Evolutionary conservation across 1,140 invertebrate species (phyloP).

Genomic region (Heliconius nattereri): DNA sequence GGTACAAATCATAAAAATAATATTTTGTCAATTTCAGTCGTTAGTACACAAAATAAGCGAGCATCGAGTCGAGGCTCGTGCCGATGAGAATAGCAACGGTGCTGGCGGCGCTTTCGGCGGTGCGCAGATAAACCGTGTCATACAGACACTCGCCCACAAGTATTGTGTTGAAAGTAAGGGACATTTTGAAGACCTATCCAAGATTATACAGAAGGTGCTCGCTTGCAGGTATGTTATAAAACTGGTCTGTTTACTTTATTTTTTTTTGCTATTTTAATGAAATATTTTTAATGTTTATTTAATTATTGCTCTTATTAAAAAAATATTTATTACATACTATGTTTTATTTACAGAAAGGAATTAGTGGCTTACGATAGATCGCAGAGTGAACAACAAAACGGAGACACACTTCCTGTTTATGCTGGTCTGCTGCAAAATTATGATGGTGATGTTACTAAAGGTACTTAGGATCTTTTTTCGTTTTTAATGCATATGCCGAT

Average conservation of each 20-base stretch:
- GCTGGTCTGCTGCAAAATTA: slow-evolving; percentile 73
- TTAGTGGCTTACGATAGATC: slow-evolving; percentile 95
- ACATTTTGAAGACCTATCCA: slow-evolving; percentile 97
- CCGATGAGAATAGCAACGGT: slow-evolving; percentile 82
- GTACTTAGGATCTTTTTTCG: slow-evolving; percentile 41
- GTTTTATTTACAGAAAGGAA: slow-evolving; percentile 84
- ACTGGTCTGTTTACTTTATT: neutral
- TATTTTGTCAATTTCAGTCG: slow-evolving; percentile 61
- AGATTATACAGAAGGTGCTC: slow-evolving; percentile 95
- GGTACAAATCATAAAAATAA: neutral
- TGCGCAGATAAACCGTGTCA: slow-evolving; percentile 90
- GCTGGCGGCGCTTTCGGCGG: slow-evolving; percentile 72
- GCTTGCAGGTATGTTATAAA: slow-evolving; percentile 85
- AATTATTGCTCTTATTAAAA: too few relatives aligned
- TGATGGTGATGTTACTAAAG: slow-evolving; percentile 72
- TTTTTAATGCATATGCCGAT: too few relatives aligned
- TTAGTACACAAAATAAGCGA: slow-evolving; percentile 90
- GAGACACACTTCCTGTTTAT: slow-evolving; percentile 78
- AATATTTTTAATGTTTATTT: too few relatives aligned
- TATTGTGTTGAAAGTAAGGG: slow-evolving; percentile 97
- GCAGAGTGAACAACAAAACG: slow-evolving; percentile 82
- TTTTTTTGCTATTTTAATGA: too few relatives aligned
- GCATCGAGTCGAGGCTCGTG: slow-evolving; percentile 85
- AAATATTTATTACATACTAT: too few relatives aligned
- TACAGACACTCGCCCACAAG: slow-evolving; percentile 93